These are phyloP conservation scores for Bubalus kerabau DNA, from an alignment of 2,113 vertebrate species.

Conservation along the genomic window DNA sequence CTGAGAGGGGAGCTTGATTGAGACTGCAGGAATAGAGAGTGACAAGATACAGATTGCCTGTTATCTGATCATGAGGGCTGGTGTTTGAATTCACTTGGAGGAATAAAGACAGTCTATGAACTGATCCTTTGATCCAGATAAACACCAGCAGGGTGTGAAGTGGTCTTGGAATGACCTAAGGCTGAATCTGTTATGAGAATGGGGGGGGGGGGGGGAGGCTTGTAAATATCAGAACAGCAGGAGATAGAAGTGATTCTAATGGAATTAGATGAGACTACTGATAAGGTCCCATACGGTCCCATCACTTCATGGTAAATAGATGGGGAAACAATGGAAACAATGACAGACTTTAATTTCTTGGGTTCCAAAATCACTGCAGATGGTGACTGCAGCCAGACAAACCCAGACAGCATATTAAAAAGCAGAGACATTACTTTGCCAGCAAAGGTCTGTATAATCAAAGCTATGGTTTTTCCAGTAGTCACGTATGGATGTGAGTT, in stretches of 20 bases:
- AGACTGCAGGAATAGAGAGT: not conserved
- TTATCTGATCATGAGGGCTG: conserved; percentile 21
- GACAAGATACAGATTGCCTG: conserved; percentile 38
- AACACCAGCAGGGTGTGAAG: conserved; percentile 41
- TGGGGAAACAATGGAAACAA: not conserved
- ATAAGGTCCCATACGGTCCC: not conserved
- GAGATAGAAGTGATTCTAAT: not conserved
- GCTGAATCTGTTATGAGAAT: conserved; percentile 5
- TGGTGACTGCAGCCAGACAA: not conserved
- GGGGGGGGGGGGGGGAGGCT: no score
- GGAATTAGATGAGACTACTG: not conserved
- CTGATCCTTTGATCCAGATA: conserved; percentile 9
- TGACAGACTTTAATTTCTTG: not conserved
- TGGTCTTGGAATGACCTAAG: conserved; percentile 20
- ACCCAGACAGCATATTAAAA: not conserved
- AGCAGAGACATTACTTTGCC: not conserved
- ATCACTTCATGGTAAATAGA: not conserved
- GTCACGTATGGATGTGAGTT: not conserved
- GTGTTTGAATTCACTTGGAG: not conserved
- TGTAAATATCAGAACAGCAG: conserved; percentile 26
- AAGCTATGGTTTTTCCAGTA: not conserved
- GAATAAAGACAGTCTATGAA: not conserved
- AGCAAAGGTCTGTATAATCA: not conserved
- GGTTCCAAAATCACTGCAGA: not conserved
- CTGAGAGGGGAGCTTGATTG: not conserved